A percentile compares a stretch with the other conserved stretches of the same genome.
These are phyloP conservation scores for Eumerus sabulonum DNA, from an alignment of 2,888 invertebrate species.

Conservation along the genomic window DNA sequence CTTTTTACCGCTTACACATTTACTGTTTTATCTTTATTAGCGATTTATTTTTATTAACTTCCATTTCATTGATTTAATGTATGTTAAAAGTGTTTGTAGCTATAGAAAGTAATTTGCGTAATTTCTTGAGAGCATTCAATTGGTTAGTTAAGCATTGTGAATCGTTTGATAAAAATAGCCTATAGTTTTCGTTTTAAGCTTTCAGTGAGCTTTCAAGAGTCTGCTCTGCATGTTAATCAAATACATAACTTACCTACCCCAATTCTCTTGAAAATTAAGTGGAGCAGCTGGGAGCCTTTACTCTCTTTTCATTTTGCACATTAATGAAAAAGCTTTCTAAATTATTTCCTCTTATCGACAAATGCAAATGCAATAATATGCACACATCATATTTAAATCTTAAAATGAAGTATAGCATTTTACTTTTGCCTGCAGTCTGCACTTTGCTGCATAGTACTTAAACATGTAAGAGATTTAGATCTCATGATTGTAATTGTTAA, in stretches of 20 bases:
- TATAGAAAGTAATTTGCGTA: too few relatives aligned
- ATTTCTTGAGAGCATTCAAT: too few relatives aligned
- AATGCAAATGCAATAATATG: conserved; percentile 45
- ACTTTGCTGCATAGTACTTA: conserved; percentile 8
- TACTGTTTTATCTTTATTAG: too few relatives aligned
- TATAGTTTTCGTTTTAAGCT: too few relatives aligned
- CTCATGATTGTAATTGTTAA: conserved; percentile 30
- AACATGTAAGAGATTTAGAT: conserved; percentile 50
- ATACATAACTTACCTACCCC: conserved; percentile 43
- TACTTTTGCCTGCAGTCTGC: background rate
- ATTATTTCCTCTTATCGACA: conserved; percentile 10
- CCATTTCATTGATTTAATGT: too few relatives aligned
- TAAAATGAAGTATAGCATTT: conserved; percentile 1
- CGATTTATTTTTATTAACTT: too few relatives aligned
- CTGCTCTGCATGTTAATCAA: too few relatives aligned
- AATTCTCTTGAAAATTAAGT: conserved; percentile 34
- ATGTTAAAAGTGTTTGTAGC: too few relatives aligned
- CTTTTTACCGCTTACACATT: too few relatives aligned
- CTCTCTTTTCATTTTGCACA: conserved; percentile 2
- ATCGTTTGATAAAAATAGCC: too few relatives aligned
- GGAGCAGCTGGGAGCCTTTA: background rate
- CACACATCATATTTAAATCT: conserved; percentile 13
- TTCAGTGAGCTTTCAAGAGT: too few relatives aligned
- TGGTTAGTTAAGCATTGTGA: too few relatives aligned
- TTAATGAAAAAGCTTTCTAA: conserved; percentile 36